A percentile compares a stretch with the other conserved stretches of the same genome.
Conservation (phyloP, 2,113 vertebrate species). For the Coptodon rendalli region DNA sequence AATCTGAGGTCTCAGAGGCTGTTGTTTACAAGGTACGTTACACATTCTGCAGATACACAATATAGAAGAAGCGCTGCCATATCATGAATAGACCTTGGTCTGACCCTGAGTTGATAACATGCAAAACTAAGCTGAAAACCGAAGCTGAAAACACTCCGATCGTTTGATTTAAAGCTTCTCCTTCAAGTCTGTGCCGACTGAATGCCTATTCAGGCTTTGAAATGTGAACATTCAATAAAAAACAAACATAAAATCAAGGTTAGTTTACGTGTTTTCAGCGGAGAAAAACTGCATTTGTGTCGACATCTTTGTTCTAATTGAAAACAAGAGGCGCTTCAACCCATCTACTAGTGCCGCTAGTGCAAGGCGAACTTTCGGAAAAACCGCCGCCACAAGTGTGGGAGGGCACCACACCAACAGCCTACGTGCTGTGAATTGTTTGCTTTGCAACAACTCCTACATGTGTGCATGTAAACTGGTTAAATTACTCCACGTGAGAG, state of each 20-base stretch:
- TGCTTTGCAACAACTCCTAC: not conserved
- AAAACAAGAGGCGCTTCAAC: not conserved
- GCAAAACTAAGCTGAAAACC: not conserved
- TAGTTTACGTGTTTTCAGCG: fast-evolving
- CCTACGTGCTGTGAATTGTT: not conserved
- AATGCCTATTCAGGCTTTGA: not conserved
- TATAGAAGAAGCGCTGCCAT: not conserved
- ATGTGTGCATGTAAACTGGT: not conserved
- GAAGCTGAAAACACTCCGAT: not conserved
- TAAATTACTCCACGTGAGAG: not conserved
- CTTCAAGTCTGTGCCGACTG: not conserved
- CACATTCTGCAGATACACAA: not conserved
- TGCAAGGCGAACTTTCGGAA: not conserved
- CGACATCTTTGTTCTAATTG: not conserved
- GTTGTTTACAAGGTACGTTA: not conserved
- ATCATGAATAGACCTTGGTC: not conserved
- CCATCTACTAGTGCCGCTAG: not conserved
- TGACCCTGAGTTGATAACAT: not conserved
- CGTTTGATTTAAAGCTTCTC: not conserved
- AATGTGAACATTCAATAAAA: not conserved
- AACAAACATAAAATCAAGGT: not conserved
- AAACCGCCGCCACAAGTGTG: not conserved
- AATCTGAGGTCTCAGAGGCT: not conserved
- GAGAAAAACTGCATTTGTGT: not conserved
- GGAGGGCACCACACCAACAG: not conserved